Percentiles rank a stretch among this genome's conserved stretches.
Evolutionary conservation across 2,888 invertebrate genomes (phyloP).

Genomic region (Sphaerophoria rueppellii): DNA sequence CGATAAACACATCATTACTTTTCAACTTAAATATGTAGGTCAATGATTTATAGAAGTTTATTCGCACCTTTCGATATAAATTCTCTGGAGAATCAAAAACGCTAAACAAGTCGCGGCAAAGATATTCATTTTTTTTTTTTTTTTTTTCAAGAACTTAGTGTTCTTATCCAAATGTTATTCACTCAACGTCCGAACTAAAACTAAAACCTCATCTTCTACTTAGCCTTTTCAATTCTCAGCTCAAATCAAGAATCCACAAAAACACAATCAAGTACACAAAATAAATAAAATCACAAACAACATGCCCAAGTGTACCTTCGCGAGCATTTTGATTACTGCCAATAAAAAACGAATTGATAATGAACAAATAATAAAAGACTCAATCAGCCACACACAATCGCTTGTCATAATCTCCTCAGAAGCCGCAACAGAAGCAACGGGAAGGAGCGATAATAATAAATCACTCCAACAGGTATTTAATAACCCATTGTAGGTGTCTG

Average conservation of each 20-base stretch:
- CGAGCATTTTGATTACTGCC: slow-evolving; percentile 57
- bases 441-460: slow-evolving; percentile 44
- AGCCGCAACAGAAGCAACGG: slow-evolving; percentile 10
- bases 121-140: slow-evolving; percentile 24
- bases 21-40: background rate
- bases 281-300: slow-evolving; percentile 4
- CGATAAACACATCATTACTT: background rate
- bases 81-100: slow-evolving; percentile 16
- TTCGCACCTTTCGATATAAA: slow-evolving; percentile 41
- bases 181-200: slow-evolving; percentile 41
- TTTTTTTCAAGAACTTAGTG: background rate
- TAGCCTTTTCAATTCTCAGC: background rate
- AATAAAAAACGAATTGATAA: slow-evolving; percentile 67
- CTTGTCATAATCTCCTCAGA: slow-evolving; percentile 51
- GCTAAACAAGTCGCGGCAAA: slow-evolving; percentile 7
- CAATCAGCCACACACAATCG: slow-evolving; percentile 23
- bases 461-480: slow-evolving; percentile 70
- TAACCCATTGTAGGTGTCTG: slow-evolving; percentile 59
- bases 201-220: slow-evolving; percentile 22
- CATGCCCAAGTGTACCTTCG: slow-evolving; percentile 36
- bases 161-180: background rate
- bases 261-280: slow-evolving; percentile 15
- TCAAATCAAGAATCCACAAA: slow-evolving; percentile 11
- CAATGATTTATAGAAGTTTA: background rate
- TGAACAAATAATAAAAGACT: slow-evolving; percentile 14